Percentiles rank a stretch among this genome's conserved stretches.
phyloP scores from a whole-genome alignment of 1,140 invertebrate species.

The Bathynomus jamesi region DNA sequence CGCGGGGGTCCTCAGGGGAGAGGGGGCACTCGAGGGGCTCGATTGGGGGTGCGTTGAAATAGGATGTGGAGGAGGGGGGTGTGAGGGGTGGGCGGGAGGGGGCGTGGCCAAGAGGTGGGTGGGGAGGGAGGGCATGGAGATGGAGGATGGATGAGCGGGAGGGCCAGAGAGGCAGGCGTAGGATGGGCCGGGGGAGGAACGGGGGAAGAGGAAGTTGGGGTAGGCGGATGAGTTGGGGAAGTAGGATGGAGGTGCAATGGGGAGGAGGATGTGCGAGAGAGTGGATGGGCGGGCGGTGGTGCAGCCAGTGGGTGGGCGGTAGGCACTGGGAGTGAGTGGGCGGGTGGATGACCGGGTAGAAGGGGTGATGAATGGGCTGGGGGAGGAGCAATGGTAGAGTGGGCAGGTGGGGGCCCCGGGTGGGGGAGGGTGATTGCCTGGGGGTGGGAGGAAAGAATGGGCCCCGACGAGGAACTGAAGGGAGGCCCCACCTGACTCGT shows the following conservation, averaged over 20 bases:
- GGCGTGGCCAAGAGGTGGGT: neutral
- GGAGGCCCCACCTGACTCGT: neutral
- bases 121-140: neutral
- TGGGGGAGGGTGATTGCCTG: neutral
- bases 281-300: neutral
- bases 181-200: neutral
- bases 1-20: too few species aligned
- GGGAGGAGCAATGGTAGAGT: constrained; percentile 2
- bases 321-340: neutral
- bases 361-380: constrained; percentile 13
- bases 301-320: neutral
- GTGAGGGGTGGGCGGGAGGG: neutral
- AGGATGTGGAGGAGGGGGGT: neutral
- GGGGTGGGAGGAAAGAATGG: constrained; percentile 1
- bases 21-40: neutral
- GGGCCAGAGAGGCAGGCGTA: neutral
- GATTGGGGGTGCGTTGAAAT: too few species aligned
- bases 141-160: neutral
- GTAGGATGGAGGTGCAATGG: neutral
- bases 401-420: neutral
- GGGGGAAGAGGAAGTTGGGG: neutral
- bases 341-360: neutral
- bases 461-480: neutral
- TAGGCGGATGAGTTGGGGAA: neutral
- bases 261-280: neutral